These are phyloP conservation scores for Ecdyonurus torrentis DNA, from an alignment of 2,888 invertebrate genomes.

Conservation along the genomic window DNA sequence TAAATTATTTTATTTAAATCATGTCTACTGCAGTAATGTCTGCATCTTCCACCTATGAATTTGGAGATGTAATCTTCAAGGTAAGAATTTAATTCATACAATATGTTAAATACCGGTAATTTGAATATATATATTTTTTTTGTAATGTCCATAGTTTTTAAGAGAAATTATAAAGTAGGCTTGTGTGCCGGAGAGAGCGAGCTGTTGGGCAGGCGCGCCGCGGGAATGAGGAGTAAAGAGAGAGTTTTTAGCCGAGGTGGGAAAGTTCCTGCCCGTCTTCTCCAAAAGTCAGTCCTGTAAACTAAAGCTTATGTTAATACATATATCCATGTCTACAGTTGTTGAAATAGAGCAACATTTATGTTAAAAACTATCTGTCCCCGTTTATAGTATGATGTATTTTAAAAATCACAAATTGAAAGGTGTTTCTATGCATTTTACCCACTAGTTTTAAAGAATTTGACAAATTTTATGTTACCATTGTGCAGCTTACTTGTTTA, in stretches of 20 bases:
- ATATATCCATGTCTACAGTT: too few relatives aligned
- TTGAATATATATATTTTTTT: background rate
- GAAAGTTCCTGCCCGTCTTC: background rate
- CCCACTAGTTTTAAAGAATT: too few relatives aligned
- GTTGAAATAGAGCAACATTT: background rate
- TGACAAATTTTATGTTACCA: too few relatives aligned
- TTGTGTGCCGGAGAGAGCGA: constrained; percentile 8
- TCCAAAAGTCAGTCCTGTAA: too few relatives aligned
- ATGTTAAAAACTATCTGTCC: background rate
- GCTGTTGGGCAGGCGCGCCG: constrained; percentile 21
- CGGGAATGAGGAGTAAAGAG: constrained; percentile 8
- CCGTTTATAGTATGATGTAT: too few relatives aligned
- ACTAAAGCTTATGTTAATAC: too few relatives aligned
- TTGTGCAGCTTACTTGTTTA: too few relatives aligned
- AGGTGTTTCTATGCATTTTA: too few relatives aligned
- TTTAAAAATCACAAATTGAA: too few relatives aligned
- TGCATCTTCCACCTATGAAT: constrained; percentile 48
- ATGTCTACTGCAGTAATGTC: constrained; percentile 54
- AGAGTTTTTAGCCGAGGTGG: background rate
- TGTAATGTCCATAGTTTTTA: background rate
- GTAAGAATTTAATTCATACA: constrained; percentile 31
- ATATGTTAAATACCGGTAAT: background rate
- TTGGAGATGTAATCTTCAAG: constrained; percentile 57
- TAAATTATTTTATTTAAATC: background rate
- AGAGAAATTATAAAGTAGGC: constrained; percentile 7